A percentile compares a stretch with the other conserved stretches of the same genome.
These are phyloP conservation scores for Choristoneura rosaceana DNA, from an alignment of 2,888 invertebrate species.

Conservation along the genomic window DNA sequence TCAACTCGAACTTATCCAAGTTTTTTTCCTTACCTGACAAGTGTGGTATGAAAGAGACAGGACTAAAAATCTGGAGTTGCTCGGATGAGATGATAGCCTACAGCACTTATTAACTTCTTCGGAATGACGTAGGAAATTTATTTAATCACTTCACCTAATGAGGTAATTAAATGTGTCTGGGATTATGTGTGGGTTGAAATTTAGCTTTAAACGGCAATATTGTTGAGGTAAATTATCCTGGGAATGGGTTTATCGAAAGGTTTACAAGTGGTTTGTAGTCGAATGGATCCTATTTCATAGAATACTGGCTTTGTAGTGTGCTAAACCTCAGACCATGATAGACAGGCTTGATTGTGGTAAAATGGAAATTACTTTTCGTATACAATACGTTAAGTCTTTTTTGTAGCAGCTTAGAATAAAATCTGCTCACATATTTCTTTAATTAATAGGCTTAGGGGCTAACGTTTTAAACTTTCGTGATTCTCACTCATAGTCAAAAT, in stretches of 20 bases:
- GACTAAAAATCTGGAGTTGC: neutral
- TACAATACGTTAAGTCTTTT: no score
- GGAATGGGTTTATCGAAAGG: neutral
- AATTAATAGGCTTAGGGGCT: no score
- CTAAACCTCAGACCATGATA: neutral
- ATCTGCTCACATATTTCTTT: no score
- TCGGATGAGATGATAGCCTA: neutral
- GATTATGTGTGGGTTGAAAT: neutral
- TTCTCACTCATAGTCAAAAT: no score
- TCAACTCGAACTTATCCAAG: neutral
- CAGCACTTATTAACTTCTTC: constrained; percentile 22
- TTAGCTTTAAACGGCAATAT: neutral
- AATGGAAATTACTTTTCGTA: no score
- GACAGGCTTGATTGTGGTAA: no score
- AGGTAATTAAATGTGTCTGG: constrained; percentile 30
- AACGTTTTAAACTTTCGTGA: no score
- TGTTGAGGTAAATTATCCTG: neutral
- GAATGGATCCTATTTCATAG: neutral
- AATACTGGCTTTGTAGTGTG: neutral
- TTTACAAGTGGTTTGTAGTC: neutral
- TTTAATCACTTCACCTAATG: constrained; percentile 27
- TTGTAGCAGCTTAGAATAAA: no score
- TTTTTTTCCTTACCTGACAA: neutral
- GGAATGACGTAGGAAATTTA: constrained; percentile 17
- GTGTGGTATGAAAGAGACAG: neutral